phyloP scores from a whole-genome alignment of 2,113 vertebrate species.

The Colaptes auratus region DNA sequence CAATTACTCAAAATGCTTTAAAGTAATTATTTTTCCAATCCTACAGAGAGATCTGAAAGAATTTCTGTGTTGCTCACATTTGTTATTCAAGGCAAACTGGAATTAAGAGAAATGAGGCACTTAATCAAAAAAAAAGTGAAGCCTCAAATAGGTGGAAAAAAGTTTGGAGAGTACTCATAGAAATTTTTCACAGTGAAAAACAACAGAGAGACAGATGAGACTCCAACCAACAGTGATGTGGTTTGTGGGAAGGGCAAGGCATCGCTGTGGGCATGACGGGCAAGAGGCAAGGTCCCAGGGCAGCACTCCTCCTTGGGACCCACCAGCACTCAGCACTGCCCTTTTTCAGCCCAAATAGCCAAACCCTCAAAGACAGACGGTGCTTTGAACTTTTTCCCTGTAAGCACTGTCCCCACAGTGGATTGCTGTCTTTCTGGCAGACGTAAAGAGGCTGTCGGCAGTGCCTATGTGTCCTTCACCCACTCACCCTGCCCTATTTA shows the following conservation, averaged over 20 bases:
- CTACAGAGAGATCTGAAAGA: background rate
- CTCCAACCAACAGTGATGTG: background rate
- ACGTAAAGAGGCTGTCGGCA: background rate
- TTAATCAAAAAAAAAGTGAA: background rate
- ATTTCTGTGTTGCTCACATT: background rate
- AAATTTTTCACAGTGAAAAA: background rate
- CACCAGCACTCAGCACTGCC: background rate
- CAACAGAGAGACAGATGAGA: background rate
- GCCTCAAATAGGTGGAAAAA: background rate
- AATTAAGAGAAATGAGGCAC: background rate
- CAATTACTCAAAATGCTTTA: background rate
- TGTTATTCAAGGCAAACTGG: background rate
- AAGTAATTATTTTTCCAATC: background rate
- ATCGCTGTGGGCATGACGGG: background rate
- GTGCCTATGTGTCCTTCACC: accelerated
- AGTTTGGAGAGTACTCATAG: background rate
- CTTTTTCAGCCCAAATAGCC: background rate
- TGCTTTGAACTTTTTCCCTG: background rate
- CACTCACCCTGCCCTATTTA: background rate
- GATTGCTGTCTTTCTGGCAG: background rate
- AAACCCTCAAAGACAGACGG: background rate
- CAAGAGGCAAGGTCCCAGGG: background rate
- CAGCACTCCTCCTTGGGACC: background rate
- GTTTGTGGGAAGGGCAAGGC: background rate
- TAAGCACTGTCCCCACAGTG: background rate